Evolutionary conservation across 2,888 invertebrate genomes (phyloP).

Genomic region (Leptinotarsa juncta): DNA sequence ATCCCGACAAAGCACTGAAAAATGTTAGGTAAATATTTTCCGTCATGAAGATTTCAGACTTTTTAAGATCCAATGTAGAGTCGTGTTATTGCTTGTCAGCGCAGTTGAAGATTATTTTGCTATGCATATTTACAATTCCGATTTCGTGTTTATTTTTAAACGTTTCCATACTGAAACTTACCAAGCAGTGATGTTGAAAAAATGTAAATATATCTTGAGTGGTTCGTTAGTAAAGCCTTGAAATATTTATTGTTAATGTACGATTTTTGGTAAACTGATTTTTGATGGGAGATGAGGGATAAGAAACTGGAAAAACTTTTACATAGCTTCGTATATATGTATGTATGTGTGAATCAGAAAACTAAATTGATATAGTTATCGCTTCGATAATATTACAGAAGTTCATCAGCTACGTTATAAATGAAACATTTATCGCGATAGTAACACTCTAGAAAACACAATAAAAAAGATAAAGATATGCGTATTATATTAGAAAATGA

Average conservation of each 20-base stretch:
- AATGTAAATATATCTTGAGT: constrained; percentile 7
- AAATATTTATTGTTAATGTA: not conserved
- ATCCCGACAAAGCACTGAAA: too few relatives aligned
- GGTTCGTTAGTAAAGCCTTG: not conserved
- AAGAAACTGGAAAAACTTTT: not conserved
- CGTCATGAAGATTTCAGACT: too few relatives aligned
- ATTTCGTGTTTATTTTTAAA: constrained; percentile 4
- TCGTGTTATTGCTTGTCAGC: constrained; percentile 4
- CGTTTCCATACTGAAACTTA: not conserved
- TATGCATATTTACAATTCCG: not conserved
- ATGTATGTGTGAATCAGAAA: too few relatives aligned
- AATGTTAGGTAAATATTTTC: too few relatives aligned
- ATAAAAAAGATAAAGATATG: too few relatives aligned
- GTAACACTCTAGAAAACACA: too few relatives aligned
- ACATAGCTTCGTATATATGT: too few relatives aligned
- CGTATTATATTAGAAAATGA: too few relatives aligned
- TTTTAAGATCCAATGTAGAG: not conserved
- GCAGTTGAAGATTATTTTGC: not conserved
- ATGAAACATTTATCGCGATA: too few relatives aligned
- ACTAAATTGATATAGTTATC: too few relatives aligned
- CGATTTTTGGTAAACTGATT: not conserved
- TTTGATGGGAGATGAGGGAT: constrained; percentile 2
- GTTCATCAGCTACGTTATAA: too few relatives aligned
- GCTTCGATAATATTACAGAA: too few relatives aligned
- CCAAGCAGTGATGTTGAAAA: not conserved